These are phyloP conservation scores for Brachylomia viminalis DNA, from an alignment of 2,888 invertebrate genomes.

Conservation along the genomic window DNA sequence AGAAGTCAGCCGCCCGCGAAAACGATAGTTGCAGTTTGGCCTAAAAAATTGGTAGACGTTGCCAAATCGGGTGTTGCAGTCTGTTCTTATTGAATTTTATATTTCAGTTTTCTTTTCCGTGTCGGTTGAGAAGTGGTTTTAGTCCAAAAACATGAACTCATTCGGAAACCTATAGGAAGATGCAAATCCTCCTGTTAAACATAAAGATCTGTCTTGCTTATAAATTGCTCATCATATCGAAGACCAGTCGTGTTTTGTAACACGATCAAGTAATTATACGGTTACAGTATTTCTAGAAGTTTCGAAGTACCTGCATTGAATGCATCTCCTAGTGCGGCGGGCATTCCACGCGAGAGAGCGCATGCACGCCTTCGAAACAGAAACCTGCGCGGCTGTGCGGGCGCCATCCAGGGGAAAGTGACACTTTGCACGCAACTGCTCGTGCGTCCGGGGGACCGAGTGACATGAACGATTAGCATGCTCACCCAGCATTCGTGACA, in stretches of 20 bases:
- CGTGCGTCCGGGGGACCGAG: conserved; percentile 71
- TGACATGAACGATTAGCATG: conserved; percentile 80
- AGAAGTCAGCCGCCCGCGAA: conserved; percentile 69
- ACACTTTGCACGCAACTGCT: conserved; percentile 82
- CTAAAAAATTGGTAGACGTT: conserved; percentile 42
- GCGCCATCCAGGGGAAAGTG: conserved; percentile 84
- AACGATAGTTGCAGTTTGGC: conserved; percentile 64
- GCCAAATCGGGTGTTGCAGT: conserved; percentile 35
- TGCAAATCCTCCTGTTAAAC: neutral
- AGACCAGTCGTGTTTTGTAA: conserved; percentile 39
- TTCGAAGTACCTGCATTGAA: conserved; percentile 65
- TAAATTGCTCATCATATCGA: conserved; percentile 18
- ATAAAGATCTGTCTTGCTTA: neutral
- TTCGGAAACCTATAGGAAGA: neutral
- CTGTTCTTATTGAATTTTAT: conserved; percentile 31
- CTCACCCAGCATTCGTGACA: conserved; percentile 60
- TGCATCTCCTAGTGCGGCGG: conserved; percentile 66
- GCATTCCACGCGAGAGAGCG: conserved; percentile 85
- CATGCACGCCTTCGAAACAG: conserved; percentile 82
- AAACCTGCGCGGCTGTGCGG: conserved; percentile 77
- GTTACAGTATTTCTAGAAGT: conserved; percentile 61
- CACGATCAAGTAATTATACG: conserved; percentile 44
- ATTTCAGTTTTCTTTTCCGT: conserved; percentile 18
- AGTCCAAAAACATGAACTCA: neutral
- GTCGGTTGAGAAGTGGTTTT: conserved; percentile 9